These are phyloP conservation scores for Menura novaehollandiae DNA, from an alignment of 2,113 vertebrate genomes.

Conservation along the genomic window DNA sequence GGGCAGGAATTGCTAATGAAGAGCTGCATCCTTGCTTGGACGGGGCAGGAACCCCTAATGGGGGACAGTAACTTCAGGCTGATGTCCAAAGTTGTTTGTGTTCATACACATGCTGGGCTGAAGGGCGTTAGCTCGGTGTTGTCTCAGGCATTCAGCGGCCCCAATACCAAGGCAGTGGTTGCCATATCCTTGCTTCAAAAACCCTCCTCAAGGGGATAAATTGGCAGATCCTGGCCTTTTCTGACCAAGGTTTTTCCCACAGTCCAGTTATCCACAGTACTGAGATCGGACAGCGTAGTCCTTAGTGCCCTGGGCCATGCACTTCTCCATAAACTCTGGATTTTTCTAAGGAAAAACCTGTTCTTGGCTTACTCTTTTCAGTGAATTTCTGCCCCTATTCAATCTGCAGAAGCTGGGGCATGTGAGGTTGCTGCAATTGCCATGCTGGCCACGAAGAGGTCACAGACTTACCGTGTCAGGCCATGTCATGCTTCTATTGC, in stretches of 20 bases:
- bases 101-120: not conserved
- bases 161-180: not conserved
- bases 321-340: not conserved
- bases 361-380: not conserved
- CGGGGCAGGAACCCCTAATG: rapidly evolving
- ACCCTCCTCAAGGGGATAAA: not conserved
- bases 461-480: not conserved
- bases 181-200: not conserved
- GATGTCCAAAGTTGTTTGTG: not conserved
- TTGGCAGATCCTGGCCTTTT: not conserved
- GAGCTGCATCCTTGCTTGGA: not conserved
- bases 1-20: not conserved
- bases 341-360: not conserved
- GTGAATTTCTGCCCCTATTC: not conserved
- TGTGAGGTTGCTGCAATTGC: not conserved
- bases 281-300: not conserved
- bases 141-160: not conserved
- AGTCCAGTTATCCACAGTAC: not conserved
- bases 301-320: rapidly evolving
- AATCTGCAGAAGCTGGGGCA: not conserved
- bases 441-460: not conserved
- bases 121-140: rapidly evolving
- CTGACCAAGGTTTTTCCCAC: not conserved
- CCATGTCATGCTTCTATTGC: rapidly evolving
- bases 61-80: not conserved